Percentiles rank a stretch among this genome's conserved stretches.
These are phyloP conservation scores for Thaumatotibia leucotreta DNA, from an alignment of 1,140 invertebrate genomes.

Conservation along the genomic window DNA sequence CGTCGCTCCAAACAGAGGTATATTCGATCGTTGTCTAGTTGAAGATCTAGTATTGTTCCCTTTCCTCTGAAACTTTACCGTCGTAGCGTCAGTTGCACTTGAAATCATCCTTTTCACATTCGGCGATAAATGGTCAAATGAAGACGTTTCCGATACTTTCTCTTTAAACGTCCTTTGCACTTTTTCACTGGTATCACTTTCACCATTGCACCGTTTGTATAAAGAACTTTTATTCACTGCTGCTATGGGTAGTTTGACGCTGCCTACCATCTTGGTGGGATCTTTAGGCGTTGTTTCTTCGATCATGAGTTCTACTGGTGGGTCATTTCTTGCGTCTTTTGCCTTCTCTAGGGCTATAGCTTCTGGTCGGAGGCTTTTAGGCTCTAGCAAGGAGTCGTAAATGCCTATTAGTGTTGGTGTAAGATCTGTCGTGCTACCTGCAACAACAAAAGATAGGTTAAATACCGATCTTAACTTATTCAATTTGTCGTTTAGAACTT, in stretches of 20 bases:
- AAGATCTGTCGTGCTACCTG: conserved; percentile 79
- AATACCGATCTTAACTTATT: background rate
- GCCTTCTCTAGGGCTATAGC: conserved; percentile 50
- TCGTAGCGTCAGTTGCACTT: conserved; percentile 72
- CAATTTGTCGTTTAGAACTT: background rate
- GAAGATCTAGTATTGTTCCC: conserved; percentile 58
- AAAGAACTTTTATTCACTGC: conserved; percentile 64
- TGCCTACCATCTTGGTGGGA: conserved; percentile 61
- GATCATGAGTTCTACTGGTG: conserved; percentile 39
- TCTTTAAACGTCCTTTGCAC: conserved; percentile 58
- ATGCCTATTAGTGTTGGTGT: conserved; percentile 78
- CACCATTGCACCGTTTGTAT: conserved; percentile 60
- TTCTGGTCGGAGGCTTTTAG: conserved; percentile 58
- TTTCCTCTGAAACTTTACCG: conserved; percentile 70
- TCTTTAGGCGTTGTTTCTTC: conserved; percentile 38
- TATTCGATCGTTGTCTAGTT: conserved; percentile 59
- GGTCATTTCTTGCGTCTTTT: conserved; percentile 69
- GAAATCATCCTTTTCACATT: conserved; percentile 79
- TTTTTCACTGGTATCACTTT: conserved; percentile 55
- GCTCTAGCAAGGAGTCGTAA: conserved; percentile 74
- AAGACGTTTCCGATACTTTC: conserved; percentile 38
- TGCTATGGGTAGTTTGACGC: conserved; percentile 64
- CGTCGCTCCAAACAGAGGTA: conserved; percentile 70
- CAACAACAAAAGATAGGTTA: conserved; percentile 36
- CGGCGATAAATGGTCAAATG: conserved; percentile 76